Conservation (phyloP, 2,888 invertebrate genomes). For the Drosophila paracracens region DNA sequence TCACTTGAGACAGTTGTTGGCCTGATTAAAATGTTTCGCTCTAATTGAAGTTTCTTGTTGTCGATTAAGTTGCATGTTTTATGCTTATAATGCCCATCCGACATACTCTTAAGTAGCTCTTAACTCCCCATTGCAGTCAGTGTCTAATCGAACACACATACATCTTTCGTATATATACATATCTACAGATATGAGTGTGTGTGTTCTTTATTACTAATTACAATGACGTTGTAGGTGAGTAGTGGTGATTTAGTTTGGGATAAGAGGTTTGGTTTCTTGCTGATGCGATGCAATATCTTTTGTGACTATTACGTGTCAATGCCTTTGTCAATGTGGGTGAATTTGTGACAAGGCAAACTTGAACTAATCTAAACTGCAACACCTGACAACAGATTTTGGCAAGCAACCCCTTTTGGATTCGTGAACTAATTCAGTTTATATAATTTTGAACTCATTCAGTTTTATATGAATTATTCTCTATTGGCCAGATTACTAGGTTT, state of each 20-base stretch:
- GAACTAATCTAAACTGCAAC: not conserved
- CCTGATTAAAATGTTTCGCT: constrained; percentile 59
- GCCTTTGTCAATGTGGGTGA: not conserved
- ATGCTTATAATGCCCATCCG: constrained; percentile 31
- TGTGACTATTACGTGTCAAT: not conserved
- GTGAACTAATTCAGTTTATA: not conserved
- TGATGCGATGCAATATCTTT: not conserved
- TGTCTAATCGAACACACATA: constrained; percentile 30
- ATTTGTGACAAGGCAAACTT: not conserved
- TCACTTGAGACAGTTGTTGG: constrained; percentile 15
- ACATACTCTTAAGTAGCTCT: constrained; percentile 34
- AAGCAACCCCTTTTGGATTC: not conserved
- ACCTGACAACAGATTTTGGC: not conserved
- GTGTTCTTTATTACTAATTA: constrained; percentile 26
- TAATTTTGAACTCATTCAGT: not conserved
- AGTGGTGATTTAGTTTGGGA: not conserved
- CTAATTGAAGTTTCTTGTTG: constrained; percentile 76
- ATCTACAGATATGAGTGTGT: not conserved
- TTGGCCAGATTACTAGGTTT: not conserved
- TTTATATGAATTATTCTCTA: not conserved
- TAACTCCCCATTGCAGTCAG: constrained; percentile 14
- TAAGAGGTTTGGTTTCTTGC: not conserved
- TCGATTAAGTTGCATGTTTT: constrained; percentile 53
- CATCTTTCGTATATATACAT: constrained; percentile 4
- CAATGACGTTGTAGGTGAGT: not conserved